Conservation (phyloP, 2,888 invertebrate species). For the Amorpha juglandis region DNA sequence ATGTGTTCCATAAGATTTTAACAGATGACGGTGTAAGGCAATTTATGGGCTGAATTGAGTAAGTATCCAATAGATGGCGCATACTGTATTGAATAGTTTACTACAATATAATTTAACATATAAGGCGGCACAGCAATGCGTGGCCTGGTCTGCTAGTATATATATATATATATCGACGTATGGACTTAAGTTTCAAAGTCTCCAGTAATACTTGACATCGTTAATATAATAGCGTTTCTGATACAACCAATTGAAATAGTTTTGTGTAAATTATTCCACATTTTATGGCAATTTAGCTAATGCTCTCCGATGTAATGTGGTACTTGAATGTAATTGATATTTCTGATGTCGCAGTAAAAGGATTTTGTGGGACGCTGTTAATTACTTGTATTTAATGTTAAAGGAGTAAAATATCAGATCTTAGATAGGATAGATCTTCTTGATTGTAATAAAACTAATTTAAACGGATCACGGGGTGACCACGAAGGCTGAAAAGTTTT, state of each 20-base stretch:
- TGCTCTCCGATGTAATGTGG: neutral
- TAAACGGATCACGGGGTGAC: too few relatives aligned
- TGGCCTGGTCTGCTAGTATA: too few relatives aligned
- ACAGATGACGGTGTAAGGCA: too few relatives aligned
- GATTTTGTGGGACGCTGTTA: neutral
- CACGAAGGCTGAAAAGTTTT: too few relatives aligned
- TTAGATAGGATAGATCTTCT: neutral
- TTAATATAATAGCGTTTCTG: slow-evolving; percentile 2
- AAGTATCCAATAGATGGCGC: too few relatives aligned
- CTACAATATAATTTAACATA: too few relatives aligned
- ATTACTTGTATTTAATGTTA: neutral
- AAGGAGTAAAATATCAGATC: neutral
- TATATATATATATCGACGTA: neutral
- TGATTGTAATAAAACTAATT: too few relatives aligned
- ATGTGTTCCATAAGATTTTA: too few relatives aligned
- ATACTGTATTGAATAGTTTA: too few relatives aligned
- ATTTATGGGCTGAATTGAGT: too few relatives aligned
- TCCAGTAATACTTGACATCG: slow-evolving; percentile 9
- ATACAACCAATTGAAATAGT: neutral
- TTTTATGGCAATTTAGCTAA: slow-evolving; percentile 13
- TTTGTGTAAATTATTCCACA: neutral
- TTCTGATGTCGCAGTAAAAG: slow-evolving; percentile 1
- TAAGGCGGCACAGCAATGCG: too few relatives aligned
- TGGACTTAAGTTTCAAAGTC: slow-evolving; percentile 8
- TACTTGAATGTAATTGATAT: slow-evolving; percentile 12